Evolutionary conservation across 2,113 vertebrate species (phyloP).

Genomic region (Galbula dea): DNA sequence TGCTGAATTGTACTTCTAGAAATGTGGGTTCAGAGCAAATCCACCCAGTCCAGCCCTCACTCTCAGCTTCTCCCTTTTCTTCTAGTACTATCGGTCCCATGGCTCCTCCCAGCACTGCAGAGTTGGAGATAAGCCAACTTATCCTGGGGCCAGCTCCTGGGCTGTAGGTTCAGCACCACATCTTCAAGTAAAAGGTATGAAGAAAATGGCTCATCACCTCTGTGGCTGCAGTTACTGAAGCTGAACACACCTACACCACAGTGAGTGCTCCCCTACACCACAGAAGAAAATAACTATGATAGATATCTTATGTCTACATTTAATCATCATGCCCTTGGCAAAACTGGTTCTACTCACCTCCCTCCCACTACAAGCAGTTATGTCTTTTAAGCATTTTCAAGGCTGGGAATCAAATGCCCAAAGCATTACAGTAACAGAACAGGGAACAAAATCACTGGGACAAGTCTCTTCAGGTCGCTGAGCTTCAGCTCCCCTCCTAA

Average conservation of each 20-base stretch:
- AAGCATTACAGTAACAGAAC: conserved; percentile 21
- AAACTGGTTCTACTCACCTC: not conserved
- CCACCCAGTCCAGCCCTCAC: not conserved
- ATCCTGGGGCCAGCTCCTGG: not conserved
- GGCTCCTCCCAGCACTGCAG: not conserved
- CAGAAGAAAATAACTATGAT: not conserved
- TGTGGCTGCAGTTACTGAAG: not conserved
- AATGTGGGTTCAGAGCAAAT: not conserved
- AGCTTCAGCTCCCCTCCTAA: conserved; percentile 49
- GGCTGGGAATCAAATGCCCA: conserved; percentile 26
- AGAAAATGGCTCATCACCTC: not conserved
- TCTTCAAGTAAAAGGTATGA: not conserved
- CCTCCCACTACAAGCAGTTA: not conserved
- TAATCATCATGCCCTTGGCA: conserved; percentile 32
- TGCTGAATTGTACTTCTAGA: not conserved
- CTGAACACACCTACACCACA: not conserved
- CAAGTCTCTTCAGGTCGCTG: conserved; percentile 52
- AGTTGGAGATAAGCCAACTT: not conserved
- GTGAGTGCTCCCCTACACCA: not conserved
- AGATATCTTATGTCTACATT: conserved; percentile 18
- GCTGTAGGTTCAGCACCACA: not conserved
- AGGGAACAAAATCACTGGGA: conserved; percentile 33
- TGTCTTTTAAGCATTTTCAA: conserved; percentile 31
- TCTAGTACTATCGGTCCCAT: not conserved
- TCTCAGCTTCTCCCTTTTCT: not conserved